Base-by-base conservation (phyloP, 2,113 vertebrate species). In the Petaurus breviceps region DNA sequence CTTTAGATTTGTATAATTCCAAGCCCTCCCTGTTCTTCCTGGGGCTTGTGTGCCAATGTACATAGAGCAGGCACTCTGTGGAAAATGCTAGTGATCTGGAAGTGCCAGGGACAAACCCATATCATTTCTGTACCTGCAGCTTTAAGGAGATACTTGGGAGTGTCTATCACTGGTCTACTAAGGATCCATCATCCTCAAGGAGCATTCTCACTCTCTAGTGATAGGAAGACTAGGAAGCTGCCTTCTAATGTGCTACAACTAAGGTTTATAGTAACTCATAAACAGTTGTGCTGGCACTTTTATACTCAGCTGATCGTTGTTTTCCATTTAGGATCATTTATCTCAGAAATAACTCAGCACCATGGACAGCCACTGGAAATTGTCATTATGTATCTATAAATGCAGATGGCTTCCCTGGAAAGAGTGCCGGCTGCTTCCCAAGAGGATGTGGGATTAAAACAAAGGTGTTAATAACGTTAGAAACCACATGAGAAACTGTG, bases 291-390 rank as follows among this genome's bases (percentile, higher is more conserved):
- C 0, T 91, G 90, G 10, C 1, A 53, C 95, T 84, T 49, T 12
- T 51, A 47, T 61, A 90, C 84, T 52, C 91, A 96, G 61, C 31
- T 94, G 90, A 43, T 94, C 90, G 6, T 28, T 95, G 0, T 93
- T 98, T 93, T 95, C 95, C 91, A 97, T 96, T 49, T 90, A 96
- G 96, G 90, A 90, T 92, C 68, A 90, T 94, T 96, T 95, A 94
- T 54, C 84, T 95, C 0, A 0, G 61, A 96, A 95, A 94, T 57
- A 89, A 95, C 95, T 97, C 61, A 96, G 53, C 24, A 23, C 89
- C 94, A 28, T 50, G 89, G 89, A 61, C 51, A 94, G 0, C 61
- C 43, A 50, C 94, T 94, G 90, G 96, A 93, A 61, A 89, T 90
- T 97, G 96, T 89, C 90, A 11, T 94, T 93, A 93, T 54, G 96